Percentiles rank a stretch among this genome's conserved stretches.
phyloP scores from a whole-genome alignment of 2,113 vertebrate genomes.

The Cichladusa arquata region DNA sequence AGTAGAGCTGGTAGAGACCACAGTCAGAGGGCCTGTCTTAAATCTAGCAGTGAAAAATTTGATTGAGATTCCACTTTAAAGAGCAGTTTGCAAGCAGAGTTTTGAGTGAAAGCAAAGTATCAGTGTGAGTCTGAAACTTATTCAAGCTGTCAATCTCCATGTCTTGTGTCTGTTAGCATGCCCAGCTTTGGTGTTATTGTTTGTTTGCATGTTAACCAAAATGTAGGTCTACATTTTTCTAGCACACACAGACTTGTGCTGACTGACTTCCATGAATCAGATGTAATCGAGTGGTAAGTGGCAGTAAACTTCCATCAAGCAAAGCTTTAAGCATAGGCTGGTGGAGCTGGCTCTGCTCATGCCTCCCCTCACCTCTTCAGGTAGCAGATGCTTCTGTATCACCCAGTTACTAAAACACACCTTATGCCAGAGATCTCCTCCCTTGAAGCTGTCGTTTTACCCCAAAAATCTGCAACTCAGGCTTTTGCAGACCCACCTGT shows the following conservation, averaged over 20 bases:
- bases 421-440: background rate
- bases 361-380: background rate
- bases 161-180: slow-evolving; percentile 54
- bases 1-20: background rate
- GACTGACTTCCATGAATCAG: background rate
- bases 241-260: background rate
- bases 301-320: background rate
- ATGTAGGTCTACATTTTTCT: background rate
- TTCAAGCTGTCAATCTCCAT: slow-evolving; percentile 57
- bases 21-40: background rate
- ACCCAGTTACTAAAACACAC: background rate
- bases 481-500: background rate
- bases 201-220: slow-evolving; percentile 14
- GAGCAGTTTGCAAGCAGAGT: slow-evolving; percentile 15
- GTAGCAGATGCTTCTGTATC: background rate
- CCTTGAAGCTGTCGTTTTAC: background rate
- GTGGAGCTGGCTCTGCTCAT: background rate
- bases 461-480: background rate
- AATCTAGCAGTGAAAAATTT: background rate
- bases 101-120: slow-evolving; percentile 61
- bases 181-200: slow-evolving; percentile 6
- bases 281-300: background rate
- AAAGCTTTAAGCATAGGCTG: background rate
- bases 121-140: slow-evolving; percentile 69
- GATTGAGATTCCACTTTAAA: background rate